phyloP scores from a whole-genome alignment of 2,888 invertebrate species.

The Biston betularia region DNA sequence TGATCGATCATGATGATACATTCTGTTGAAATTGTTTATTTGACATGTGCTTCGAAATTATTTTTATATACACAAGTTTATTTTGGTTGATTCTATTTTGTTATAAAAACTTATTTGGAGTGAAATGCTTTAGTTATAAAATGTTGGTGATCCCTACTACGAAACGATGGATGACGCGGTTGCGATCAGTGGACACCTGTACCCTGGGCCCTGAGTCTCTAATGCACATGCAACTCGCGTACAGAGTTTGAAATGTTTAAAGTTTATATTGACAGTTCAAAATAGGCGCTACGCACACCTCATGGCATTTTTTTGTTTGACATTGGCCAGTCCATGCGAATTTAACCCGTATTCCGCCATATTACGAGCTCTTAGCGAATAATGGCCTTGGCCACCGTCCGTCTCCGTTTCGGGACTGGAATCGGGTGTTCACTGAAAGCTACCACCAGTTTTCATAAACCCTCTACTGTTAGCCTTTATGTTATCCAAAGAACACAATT shows the following conservation, averaged over 20 bases:
- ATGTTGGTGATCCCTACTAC: not conserved
- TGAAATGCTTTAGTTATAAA: not conserved
- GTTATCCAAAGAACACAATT: not conserved
- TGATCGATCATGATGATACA: conserved; percentile 58
- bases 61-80: conserved; percentile 73
- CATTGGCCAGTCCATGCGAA: too few species aligned
- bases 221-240: too few species aligned
- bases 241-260: too few species aligned
- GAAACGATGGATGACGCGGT: not conserved
- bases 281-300: too few species aligned
- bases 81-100: conserved; percentile 74
- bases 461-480: not conserved
- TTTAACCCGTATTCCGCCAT: too few species aligned
- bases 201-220: not conserved
- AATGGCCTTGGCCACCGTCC: too few species aligned
- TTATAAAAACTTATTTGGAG: conserved; percentile 33
- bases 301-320: too few species aligned
- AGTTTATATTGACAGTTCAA: too few species aligned
- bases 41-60: conserved; percentile 74
- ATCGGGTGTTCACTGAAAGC: too few species aligned
- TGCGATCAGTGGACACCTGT: not conserved
- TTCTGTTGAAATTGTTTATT: conserved; percentile 72
- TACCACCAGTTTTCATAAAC: too few species aligned
- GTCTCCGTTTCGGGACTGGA: too few species aligned
- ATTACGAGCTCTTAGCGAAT: too few species aligned